phyloP scores from a whole-genome alignment of 2,888 invertebrate species.

The Drosophila differens region DNA sequence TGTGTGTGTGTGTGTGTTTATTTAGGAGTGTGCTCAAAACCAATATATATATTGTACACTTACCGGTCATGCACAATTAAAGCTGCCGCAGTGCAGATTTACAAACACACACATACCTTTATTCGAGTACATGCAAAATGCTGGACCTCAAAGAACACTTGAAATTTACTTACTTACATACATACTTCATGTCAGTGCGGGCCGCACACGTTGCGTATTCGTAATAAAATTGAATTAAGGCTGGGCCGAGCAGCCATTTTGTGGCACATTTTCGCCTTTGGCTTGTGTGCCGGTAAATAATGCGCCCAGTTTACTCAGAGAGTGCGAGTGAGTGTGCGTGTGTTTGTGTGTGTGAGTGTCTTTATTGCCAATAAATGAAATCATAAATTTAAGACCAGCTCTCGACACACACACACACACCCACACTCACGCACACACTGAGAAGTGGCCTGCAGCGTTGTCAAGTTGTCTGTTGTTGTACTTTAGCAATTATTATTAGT shows the following conservation, averaged over 20 bases:
- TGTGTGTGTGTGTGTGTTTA: constrained; percentile 15
- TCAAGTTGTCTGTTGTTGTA: constrained; percentile 45
- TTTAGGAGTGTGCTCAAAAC: constrained; percentile 15
- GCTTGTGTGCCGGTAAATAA: constrained; percentile 55
- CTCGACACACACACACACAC: constrained; percentile 12
- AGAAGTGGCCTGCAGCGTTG: constrained; percentile 31
- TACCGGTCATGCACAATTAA: constrained; percentile 40
- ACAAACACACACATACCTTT: constrained; percentile 6
- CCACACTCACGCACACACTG: background rate
- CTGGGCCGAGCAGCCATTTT: constrained; percentile 48
- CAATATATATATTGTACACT: constrained; percentile 24
- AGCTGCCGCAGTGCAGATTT: constrained; percentile 68
- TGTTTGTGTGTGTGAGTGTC: constrained; percentile 8
- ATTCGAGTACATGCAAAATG: constrained; percentile 8
- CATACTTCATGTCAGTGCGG: constrained; percentile 45
- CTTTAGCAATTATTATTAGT: constrained; percentile 65
- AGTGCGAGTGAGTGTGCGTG: background rate
- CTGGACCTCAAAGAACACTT: constrained; percentile 23
- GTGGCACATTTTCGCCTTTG: constrained; percentile 56
- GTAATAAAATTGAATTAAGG: constrained; percentile 74
- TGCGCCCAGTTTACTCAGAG: constrained; percentile 6
- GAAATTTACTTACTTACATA: constrained; percentile 51
- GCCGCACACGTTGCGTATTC: constrained; percentile 63
- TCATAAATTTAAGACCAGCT: constrained; percentile 62
- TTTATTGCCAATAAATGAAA: constrained; percentile 67